Percentiles rank a stretch among this genome's conserved stretches.
Evolutionary conservation across 37 sponge, comb jelly and placozoan species (phyloP).

Genomic region (Spongilla lacustris): DNA sequence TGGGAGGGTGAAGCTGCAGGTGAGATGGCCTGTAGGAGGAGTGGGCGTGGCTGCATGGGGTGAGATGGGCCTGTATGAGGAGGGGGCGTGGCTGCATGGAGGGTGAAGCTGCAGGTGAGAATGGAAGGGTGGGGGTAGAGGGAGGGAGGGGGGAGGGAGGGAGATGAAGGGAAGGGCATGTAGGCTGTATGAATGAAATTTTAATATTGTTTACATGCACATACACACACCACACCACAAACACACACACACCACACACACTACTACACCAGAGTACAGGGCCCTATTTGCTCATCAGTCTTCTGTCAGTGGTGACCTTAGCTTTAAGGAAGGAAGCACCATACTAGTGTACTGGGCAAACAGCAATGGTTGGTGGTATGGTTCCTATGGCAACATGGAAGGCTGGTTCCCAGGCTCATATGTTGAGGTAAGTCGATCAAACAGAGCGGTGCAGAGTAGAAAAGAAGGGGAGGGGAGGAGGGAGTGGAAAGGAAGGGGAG

Average conservation of each 20-base stretch:
- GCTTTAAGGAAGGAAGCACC: slow-evolving; percentile 69
- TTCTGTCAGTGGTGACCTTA: slow-evolving; percentile 63
- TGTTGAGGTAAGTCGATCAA: slow-evolving; percentile 79
- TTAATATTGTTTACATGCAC: too few relatives aligned
- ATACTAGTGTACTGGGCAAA: slow-evolving; percentile 81
- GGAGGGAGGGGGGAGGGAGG: background rate
- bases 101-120: background rate
- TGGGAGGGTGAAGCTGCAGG: background rate
- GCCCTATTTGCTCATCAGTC: slow-evolving; percentile 60
- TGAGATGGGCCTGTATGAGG: too few relatives aligned
- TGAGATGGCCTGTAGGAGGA: too few relatives aligned
- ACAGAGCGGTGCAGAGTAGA: background rate
- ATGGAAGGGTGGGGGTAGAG: slow-evolving; percentile 1
- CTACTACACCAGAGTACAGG: slow-evolving; percentile 47
- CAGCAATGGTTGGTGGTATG: slow-evolving; percentile 92
- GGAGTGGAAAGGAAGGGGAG: background rate
- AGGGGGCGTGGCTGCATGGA: too few relatives aligned
- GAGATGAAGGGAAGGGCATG: background rate
- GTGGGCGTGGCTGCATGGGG: too few relatives aligned
- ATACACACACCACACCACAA: too few relatives aligned
- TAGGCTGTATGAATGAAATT: background rate
- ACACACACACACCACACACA: background rate
- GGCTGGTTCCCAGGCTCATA: slow-evolving; percentile 90
- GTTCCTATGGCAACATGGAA: slow-evolving; percentile 43
- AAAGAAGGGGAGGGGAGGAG: background rate